Conservation (phyloP, 2,888 invertebrate species). For the Nomada lathburiana region DNA sequence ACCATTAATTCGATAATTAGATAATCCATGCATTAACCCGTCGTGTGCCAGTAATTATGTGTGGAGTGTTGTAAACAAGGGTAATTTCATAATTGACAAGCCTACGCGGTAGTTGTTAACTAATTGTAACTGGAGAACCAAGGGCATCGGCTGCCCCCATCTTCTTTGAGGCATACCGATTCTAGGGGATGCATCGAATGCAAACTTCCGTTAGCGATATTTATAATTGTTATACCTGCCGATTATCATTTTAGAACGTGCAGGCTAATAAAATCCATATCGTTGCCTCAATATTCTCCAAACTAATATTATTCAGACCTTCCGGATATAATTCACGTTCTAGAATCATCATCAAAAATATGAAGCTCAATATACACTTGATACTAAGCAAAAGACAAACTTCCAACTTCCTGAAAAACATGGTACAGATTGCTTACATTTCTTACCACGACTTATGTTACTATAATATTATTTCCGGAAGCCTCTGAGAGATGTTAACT, state of each 20-base stretch:
- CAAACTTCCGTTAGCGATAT: not conserved
- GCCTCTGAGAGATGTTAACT: not conserved
- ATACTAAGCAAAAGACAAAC: too few relatives aligned
- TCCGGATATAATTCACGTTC: not conserved
- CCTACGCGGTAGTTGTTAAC: constrained; percentile 77
- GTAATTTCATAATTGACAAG: constrained; percentile 80
- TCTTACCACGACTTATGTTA: not conserved
- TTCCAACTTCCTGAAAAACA: too few relatives aligned
- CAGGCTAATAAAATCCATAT: too few relatives aligned
- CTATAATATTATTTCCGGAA: not conserved
- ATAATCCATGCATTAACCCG: constrained; percentile 61
- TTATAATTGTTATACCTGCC: too few relatives aligned
- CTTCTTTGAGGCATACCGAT: constrained; percentile 27
- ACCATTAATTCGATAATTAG: constrained; percentile 61
- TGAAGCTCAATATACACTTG: not conserved
- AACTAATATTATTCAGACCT: not conserved
- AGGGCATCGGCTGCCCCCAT: constrained; percentile 54
- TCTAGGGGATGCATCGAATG: constrained; percentile 23
- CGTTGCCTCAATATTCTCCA: not conserved
- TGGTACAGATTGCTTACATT: too few relatives aligned
- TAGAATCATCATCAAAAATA: not conserved
- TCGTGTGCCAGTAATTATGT: constrained; percentile 62
- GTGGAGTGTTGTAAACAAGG: constrained; percentile 73
- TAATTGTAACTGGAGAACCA: constrained; percentile 73
- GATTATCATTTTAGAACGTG: too few relatives aligned